Evolutionary conservation across 2,797 vertebrate genomes (phyloP).

Genomic region (Myotis findleyi): DNA sequence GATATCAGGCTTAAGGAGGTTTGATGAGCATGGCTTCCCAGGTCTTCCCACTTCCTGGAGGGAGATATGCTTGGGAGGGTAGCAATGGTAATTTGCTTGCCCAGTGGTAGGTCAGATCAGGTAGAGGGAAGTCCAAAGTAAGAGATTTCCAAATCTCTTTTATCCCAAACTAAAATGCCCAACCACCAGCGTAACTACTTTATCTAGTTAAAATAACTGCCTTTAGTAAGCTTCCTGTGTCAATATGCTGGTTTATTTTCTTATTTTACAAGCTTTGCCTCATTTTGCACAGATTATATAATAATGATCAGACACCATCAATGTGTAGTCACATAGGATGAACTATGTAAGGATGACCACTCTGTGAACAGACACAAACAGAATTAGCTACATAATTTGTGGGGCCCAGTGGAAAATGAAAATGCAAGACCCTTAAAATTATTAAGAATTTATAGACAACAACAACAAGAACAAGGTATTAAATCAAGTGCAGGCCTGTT

Average conservation of each 20-base stretch:
- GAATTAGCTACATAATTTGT: neutral
- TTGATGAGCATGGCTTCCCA: neutral
- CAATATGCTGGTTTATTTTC: neutral
- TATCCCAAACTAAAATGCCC: neutral
- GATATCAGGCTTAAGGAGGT: neutral
- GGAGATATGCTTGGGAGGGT: neutral
- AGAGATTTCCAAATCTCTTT: constrained; percentile 44
- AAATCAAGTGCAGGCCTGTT: neutral
- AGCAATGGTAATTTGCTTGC: neutral
- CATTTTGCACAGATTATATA: neutral
- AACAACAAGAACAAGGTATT: neutral
- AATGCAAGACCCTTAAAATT: neutral
- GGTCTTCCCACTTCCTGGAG: neutral
- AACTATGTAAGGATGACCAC: neutral
- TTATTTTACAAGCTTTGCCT: neutral
- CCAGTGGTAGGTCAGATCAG: neutral
- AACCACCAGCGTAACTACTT: neutral
- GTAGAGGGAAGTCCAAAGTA: neutral
- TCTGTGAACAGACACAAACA: neutral
- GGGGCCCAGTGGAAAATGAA: neutral
- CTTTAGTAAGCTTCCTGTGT: neutral
- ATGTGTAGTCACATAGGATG: neutral
- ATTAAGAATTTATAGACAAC: neutral
- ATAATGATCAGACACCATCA: neutral
- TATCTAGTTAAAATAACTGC: neutral